Conservation (phyloP, 2,888 invertebrate species). For the Busseola fusca region DNA sequence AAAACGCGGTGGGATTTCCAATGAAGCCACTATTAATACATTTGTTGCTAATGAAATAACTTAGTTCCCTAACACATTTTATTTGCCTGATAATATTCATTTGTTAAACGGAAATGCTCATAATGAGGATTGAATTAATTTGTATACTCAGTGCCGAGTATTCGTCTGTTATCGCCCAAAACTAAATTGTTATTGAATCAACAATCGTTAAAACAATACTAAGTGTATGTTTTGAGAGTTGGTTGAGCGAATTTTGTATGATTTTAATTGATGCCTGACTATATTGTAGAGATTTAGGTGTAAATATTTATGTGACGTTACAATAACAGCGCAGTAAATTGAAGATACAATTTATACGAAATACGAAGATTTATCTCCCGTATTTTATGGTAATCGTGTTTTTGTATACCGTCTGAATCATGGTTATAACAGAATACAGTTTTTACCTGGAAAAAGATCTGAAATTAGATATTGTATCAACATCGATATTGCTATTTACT, state of each 20-base stretch:
- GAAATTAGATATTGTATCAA: conserved; percentile 18
- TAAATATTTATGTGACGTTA: conserved; percentile 46
- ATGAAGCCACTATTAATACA: conserved; percentile 49
- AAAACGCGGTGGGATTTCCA: conserved; percentile 49
- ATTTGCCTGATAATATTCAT: conserved; percentile 61
- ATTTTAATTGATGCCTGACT: conserved; percentile 39
- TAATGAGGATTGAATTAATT: conserved; percentile 67
- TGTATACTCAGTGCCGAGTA: conserved; percentile 24
- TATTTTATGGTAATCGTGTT: conserved; percentile 55
- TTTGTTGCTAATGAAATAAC: conserved; percentile 43
- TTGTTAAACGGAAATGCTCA: conserved; percentile 53
- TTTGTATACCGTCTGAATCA: conserved; percentile 39
- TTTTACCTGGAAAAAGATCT: conserved; percentile 15
- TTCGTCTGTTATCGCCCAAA: conserved; percentile 25
- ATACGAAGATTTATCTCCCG: conserved; percentile 31
- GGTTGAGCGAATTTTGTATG: conserved; percentile 35
- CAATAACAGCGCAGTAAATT: conserved; percentile 40
- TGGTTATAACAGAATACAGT: conserved; percentile 30
- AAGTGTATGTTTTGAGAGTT: conserved; percentile 37
- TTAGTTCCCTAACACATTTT: conserved; percentile 50
- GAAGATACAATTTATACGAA: conserved; percentile 43
- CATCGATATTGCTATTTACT: conserved; percentile 19
- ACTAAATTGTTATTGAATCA: conserved; percentile 49
- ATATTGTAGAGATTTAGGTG: conserved; percentile 31
- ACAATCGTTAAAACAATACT: conserved; percentile 38